phyloP scores from a whole-genome alignment of 2,797 vertebrate species.

The Acrocephalus scirpaceus region DNA sequence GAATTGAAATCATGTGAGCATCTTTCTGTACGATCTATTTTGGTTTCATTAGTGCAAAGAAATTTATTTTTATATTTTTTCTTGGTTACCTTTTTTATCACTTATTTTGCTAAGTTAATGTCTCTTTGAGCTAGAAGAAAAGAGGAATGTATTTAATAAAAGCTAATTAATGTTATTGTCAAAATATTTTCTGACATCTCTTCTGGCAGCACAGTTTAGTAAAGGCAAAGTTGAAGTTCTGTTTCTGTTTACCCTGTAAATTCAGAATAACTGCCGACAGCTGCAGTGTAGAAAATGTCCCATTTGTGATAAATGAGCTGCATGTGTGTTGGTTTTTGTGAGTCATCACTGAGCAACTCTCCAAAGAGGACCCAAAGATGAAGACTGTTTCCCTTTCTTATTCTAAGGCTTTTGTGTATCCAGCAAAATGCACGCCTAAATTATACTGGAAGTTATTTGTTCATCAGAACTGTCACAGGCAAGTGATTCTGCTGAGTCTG shows the following conservation, averaged over 20 bases:
- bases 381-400: constrained; percentile 1
- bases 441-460: background rate
- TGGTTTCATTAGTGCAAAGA: background rate
- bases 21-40: background rate
- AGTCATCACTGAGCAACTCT: constrained; percentile 19
- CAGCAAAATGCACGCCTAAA: background rate
- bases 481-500: background rate
- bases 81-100: background rate
- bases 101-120: background rate
- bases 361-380: background rate
- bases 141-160: background rate
- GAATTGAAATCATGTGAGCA: background rate
- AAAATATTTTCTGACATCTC: background rate
- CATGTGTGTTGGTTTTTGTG: constrained; percentile 34
- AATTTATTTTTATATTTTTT: background rate
- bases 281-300: constrained; percentile 35
- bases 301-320: constrained; percentile 10
- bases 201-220: constrained; percentile 24
- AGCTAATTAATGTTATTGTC: constrained; percentile 15
- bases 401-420: background rate
- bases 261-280: constrained; percentile 34
- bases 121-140: background rate
- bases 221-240: constrained; percentile 46
- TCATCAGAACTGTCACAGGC: background rate
- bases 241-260: background rate